Base-by-base conservation (phyloP, 1,140 invertebrate genomes). In the Helicoverpa zea region DNA sequence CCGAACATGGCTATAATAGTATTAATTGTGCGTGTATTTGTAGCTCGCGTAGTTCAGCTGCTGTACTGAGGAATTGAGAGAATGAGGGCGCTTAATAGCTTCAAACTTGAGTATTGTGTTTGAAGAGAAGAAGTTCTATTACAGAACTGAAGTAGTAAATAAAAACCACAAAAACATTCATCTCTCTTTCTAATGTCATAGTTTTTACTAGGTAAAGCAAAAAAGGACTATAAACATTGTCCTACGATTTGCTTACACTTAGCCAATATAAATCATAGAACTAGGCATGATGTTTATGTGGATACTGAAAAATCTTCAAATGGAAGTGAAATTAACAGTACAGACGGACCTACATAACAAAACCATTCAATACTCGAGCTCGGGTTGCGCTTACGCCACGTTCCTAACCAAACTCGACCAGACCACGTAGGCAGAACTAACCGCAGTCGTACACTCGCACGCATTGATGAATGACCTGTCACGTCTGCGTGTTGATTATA, bases 11-110 rank as follows among this genome's bases (percentile, higher is more conserved):
- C 30, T 66, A 43, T n/a, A 72, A n/a, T 16, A 61, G 49, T 23
- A 79, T 49, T 79, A 70, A 79, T 79, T 79, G 35, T 79, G 29
- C 29, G 30, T 29, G 49, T 35, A 14, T 30, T 43, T 64, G 35
- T 11, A 18, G 63, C 5, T 47, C 35, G 35, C 35, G 35, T 43
- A 43, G 35, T 4, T 43, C 13, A 43, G 35, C n/a, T 43, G 30
- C 43, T 29, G 56, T n/a, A 58, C 2, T 59, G 23, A 3, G 10
- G 12, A 59, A 61, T 30, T 61, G 58, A 29, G 58, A 23, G 23
- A 61, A 13, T 61, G 58, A 29, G 58, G 58, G 23, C 7, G 11
- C 29, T 61, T 30, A 2, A 2, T 61, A 3, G 12, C 23, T 23
- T 23, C 23, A 23, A 23, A 23, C 12, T 13, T 43, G 35, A 7